Evolutionary conservation across 2,888 invertebrate genomes (phyloP).

Genomic region (Noctua janthe): DNA sequence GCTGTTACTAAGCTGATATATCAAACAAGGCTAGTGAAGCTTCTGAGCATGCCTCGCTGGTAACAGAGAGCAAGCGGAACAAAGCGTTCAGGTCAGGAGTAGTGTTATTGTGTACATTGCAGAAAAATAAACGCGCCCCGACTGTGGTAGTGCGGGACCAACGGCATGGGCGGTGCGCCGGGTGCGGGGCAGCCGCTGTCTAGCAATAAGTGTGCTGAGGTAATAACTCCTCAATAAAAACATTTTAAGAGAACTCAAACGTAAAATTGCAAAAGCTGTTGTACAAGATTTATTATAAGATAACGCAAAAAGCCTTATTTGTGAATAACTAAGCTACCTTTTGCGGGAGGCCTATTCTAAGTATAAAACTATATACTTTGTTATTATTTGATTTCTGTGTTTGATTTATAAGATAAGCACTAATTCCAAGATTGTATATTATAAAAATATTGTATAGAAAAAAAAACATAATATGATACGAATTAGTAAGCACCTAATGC

Average conservation of each 20-base stretch:
- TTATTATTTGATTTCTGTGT: neutral
- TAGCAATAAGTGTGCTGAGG: neutral
- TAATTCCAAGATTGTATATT: neutral
- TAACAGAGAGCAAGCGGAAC: neutral
- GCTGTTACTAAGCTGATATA: neutral
- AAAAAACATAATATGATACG: neutral
- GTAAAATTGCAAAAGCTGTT: neutral
- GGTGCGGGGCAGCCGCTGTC: too few species aligned
- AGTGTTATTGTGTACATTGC: conserved; percentile 19
- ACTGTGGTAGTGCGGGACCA: neutral
- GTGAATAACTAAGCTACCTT: neutral
- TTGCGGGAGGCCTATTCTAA: neutral
- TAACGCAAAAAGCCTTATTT: neutral
- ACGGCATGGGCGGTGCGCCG: neutral
- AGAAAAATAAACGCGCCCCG: conserved; percentile 25
- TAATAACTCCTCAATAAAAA: neutral
- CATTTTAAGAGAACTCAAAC: neutral
- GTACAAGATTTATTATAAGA: neutral
- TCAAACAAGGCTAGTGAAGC: neutral
- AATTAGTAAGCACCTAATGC: neutral
- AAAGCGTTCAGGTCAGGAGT: conserved; percentile 20
- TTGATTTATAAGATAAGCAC: neutral
- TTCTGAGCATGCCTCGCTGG: neutral
- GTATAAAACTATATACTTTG: neutral
- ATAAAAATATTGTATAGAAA: neutral